Evolutionary conservation across 2,797 vertebrate species (phyloP).

Genomic region (Melanotaenia pygmaea): DNA sequence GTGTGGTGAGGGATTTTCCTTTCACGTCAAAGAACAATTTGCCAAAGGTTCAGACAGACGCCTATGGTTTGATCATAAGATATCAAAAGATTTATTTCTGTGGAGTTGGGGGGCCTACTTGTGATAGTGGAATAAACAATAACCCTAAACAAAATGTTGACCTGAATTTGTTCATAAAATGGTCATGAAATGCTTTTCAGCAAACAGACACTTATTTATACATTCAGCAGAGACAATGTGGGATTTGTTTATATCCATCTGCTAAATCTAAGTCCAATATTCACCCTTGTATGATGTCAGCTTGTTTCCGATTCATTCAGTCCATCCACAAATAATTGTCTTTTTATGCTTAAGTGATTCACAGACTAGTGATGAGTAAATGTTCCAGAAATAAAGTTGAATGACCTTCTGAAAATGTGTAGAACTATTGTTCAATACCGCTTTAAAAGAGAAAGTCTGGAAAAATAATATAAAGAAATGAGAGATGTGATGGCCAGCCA

Average conservation of each 20-base stretch:
- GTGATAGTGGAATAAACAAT: background rate
- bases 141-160: background rate
- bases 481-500: no score
- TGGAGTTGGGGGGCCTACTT: background rate
- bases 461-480: no score
- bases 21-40: background rate
- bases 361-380: background rate
- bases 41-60: background rate
- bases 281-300: background rate
- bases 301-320: no score
- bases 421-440: background rate
- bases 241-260: background rate
- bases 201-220: background rate
- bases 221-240: background rate
- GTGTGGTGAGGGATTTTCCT: background rate
- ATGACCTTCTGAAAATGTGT: no score
- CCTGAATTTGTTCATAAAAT: background rate
- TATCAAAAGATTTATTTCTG: background rate
- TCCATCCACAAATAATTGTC: no score
- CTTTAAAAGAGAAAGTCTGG: background rate
- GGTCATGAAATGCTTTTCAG: background rate
- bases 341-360: no score
- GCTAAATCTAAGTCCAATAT: background rate
- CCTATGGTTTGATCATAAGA: slow-evolving; percentile 1
- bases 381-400: background rate